Percentiles rank a stretch among this genome's conserved stretches.
phyloP scores from a whole-genome alignment of 2,888 invertebrate species.

The Cheiracanthium punctorium region DNA sequence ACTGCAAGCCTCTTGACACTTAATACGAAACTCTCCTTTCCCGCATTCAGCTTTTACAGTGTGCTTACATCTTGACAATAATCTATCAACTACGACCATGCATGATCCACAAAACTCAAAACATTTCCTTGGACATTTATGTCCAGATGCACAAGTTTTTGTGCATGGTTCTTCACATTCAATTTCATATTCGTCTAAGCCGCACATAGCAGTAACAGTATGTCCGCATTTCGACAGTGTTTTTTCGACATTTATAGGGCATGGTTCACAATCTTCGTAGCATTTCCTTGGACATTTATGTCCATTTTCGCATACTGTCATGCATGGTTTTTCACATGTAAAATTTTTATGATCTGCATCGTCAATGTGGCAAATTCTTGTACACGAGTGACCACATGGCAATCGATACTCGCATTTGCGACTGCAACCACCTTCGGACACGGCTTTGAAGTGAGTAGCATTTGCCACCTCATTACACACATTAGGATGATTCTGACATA shows the following conservation, averaged over 20 bases:
- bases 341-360: slow-evolving; percentile 38
- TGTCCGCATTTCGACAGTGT: slow-evolving; percentile 67
- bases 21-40: neutral
- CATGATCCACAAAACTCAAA: slow-evolving; percentile 53
- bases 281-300: slow-evolving; percentile 58
- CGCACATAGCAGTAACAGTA: slow-evolving; percentile 56
- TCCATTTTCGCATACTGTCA: slow-evolving; percentile 11
- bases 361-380: slow-evolving; percentile 71
- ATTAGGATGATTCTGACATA: slow-evolving; percentile 64
- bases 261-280: slow-evolving; percentile 50
- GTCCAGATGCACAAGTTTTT: slow-evolving; percentile 25
- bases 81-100: slow-evolving; percentile 23
- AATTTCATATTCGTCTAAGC: neutral
- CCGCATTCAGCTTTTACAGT: slow-evolving; percentile 59
- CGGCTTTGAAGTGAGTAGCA: slow-evolving; percentile 52
- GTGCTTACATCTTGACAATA: slow-evolving; percentile 68
- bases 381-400: slow-evolving; percentile 76
- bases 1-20: slow-evolving; percentile 72
- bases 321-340: slow-evolving; percentile 47
- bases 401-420: slow-evolving; percentile 74
- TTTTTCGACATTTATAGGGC: slow-evolving; percentile 37
- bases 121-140: slow-evolving; percentile 55
- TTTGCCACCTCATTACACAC: slow-evolving; percentile 30
- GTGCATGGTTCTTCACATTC: slow-evolving; percentile 72
- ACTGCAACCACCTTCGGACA: slow-evolving; percentile 74